phyloP scores from a whole-genome alignment of 2,888 invertebrate genomes.

The Polymixis flavicincta region DNA sequence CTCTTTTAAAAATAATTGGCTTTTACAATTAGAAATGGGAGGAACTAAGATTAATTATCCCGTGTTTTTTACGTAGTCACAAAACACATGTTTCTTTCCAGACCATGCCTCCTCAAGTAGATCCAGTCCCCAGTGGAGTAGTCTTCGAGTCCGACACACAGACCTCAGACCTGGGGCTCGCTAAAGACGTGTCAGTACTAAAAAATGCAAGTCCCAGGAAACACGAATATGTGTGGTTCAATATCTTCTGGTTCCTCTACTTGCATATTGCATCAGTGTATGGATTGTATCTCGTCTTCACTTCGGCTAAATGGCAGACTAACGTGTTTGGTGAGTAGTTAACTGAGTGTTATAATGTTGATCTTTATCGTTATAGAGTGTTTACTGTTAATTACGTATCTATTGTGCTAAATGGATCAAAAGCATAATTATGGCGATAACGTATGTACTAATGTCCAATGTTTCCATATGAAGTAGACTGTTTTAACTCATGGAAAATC shows the following conservation, averaged over 20 bases:
- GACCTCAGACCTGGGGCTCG: slow-evolving; percentile 91
- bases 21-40: no score
- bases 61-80: neutral
- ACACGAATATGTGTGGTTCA: slow-evolving; percentile 93
- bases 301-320: slow-evolving; percentile 92
- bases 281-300: slow-evolving; percentile 92
- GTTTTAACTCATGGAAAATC: no score
- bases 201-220: slow-evolving; percentile 89
- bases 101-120: slow-evolving; percentile 91
- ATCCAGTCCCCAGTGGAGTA: slow-evolving; percentile 90
- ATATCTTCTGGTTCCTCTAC: slow-evolving; percentile 92
- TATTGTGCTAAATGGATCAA: no score
- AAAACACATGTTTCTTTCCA: slow-evolving; percentile 46
- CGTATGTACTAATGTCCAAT: no score
- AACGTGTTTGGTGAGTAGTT: slow-evolving; percentile 91
- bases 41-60: neutral
- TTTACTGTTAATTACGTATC: neutral
- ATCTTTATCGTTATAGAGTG: neutral
- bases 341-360: neutral
- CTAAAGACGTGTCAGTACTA: slow-evolving; percentile 89
- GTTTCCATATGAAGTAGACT: no score
- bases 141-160: slow-evolving; percentile 92
- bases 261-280: slow-evolving; percentile 92
- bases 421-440: no score
- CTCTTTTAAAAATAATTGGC: no score